Evolutionary conservation across 2,888 invertebrate genomes (phyloP), one percentile per base, ranked within the genome.

Genomic region (Erebia ligea): DNA sequence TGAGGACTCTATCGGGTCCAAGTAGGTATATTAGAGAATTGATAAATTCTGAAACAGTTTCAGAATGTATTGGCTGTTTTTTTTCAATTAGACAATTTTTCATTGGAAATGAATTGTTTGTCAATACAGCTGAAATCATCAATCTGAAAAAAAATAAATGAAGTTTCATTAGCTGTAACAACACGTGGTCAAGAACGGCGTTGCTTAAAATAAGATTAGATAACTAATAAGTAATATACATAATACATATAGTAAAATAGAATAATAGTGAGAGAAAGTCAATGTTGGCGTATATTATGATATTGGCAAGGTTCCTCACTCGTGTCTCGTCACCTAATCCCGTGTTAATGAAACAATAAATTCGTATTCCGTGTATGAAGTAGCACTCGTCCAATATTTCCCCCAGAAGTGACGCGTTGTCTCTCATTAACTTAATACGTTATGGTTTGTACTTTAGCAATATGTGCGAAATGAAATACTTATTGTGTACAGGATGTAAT

Each of bases 341-440:
- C 74, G 80, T 85, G 86, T 82, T 87, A 89, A 90, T 89, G 86
- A 91, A 91, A 91, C 89, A 86, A 89, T 90, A 89, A 86, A 88
- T 89, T 88, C 80, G 84, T 88, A 85, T 85, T 85, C 87, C 78
- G 78, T 70, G 77, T 79, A 79, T 80, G 74, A 74, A 76, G 75
- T 73, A 75, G 76, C 78, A 77, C 75, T 77, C 76, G 80, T 81
- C 81, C 82, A 82, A 82, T 83, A 83, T 81, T 79, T 80, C 84
- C 86, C 84, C 78, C 76, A 74, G 74, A 79, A 80, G 82, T 85
- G 87, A 86, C 88, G 83, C 82, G 84, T 85, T 89, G 89, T 87
- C 86, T 84, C 90, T 91, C 91, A 90, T 91, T 90, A 91, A 87
- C 88, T 91, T 90, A 90, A 91, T 92, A 90, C 82, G 86, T 84